Conservation (phyloP, 2,888 invertebrate genomes). For the Zygothrica quintamaculata region DNA sequence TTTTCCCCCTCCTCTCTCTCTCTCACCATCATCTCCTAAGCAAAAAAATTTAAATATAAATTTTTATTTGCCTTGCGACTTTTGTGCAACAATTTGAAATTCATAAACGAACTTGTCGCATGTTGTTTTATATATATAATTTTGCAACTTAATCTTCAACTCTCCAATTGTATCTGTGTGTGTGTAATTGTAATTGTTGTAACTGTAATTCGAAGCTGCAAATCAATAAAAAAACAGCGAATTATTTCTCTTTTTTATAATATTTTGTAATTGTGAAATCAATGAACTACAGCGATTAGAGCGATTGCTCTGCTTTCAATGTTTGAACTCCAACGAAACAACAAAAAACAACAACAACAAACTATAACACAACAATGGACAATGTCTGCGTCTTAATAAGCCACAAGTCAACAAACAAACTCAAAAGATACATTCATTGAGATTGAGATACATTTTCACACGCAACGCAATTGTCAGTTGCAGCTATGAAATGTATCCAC, state of each 20-base stretch:
- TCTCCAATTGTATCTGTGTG: slow-evolving; percentile 8
- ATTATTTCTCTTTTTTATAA: slow-evolving; percentile 30
- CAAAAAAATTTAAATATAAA: slow-evolving; percentile 22
- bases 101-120: slow-evolving; percentile 70
- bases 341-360: too few species aligned
- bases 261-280: slow-evolving; percentile 66
- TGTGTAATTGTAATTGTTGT: neutral
- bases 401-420: slow-evolving; percentile 4
- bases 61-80: slow-evolving; percentile 19
- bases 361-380: slow-evolving; percentile 70
- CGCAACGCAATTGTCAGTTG: slow-evolving; percentile 48
- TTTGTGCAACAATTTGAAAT: slow-evolving; percentile 52
- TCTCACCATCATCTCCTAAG: too few species aligned
- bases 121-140: slow-evolving; percentile 50
- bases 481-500: too few species aligned
- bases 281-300: slow-evolving; percentile 56
- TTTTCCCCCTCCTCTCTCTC: too few species aligned
- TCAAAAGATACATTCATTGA: slow-evolving; percentile 27
- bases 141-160: slow-evolving; percentile 21
- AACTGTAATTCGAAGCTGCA: slow-evolving; percentile 27
- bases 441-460: slow-evolving; percentile 54
- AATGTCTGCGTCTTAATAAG: slow-evolving; percentile 56
- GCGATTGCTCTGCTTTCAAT: slow-evolving; percentile 45
- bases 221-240: slow-evolving; percentile 56
- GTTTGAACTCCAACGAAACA: slow-evolving; percentile 50